phyloP scores from a whole-genome alignment of 2,888 invertebrate species.

The Alitta virens region DNA sequence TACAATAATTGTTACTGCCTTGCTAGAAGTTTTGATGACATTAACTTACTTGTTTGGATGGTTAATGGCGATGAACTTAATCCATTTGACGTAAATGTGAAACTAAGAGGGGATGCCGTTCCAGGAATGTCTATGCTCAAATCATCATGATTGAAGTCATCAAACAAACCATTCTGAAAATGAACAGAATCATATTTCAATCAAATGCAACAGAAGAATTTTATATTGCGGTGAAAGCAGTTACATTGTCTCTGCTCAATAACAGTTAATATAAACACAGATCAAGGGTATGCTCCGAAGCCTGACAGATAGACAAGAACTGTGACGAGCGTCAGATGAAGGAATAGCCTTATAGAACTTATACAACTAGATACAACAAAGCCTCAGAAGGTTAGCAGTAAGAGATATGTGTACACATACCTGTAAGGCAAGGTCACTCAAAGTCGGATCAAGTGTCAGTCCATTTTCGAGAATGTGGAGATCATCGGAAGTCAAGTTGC shows the following conservation, averaged over 20 bases:
- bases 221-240: too few relatives aligned
- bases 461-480: constrained; percentile 26
- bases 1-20: too few relatives aligned
- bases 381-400: not conserved
- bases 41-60: constrained; percentile 8
- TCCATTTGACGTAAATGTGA: constrained; percentile 9
- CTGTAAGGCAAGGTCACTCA: constrained; percentile 40
- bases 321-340: too few relatives aligned
- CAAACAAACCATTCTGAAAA: constrained; percentile 13
- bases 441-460: constrained; percentile 35
- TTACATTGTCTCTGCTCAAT: too few relatives aligned
- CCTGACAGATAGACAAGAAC: too few relatives aligned
- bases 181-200: not conserved
- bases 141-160: constrained; percentile 15
- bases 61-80: constrained; percentile 9
- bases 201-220: not conserved
- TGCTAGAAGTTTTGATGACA: too few relatives aligned
- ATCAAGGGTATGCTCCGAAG: too few relatives aligned
- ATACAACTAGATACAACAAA: not conserved
- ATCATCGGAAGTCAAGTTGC: constrained; percentile 19
- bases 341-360: too few relatives aligned
- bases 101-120: constrained; percentile 10
- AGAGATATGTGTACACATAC: too few relatives aligned
- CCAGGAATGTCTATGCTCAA: not conserved
- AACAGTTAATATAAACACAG: too few relatives aligned